These are phyloP conservation scores for Geophilus truncorum DNA, from an alignment of 2,888 invertebrate species.

Conservation along the genomic window DNA sequence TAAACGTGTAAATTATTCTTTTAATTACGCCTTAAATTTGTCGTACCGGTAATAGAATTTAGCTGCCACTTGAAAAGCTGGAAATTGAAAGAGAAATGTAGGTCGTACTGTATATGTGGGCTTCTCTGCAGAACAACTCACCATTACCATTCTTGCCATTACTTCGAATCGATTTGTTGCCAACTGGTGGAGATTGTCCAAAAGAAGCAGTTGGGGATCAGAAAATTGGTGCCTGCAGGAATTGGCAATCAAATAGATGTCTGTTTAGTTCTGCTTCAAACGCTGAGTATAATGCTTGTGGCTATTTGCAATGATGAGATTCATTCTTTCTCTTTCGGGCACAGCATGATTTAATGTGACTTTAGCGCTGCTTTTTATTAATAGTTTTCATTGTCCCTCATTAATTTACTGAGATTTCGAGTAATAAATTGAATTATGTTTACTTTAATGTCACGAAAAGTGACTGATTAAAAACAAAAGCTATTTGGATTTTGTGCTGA, in stretches of 20 bases:
- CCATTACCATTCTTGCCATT: background rate
- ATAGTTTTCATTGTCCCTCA: background rate
- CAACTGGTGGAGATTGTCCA: background rate
- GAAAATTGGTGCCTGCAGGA: constrained; percentile 18
- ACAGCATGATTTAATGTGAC: background rate
- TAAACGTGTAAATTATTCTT: too few species aligned
- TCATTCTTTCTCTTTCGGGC: background rate
- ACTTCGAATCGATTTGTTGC: constrained; percentile 18
- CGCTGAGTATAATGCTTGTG: background rate
- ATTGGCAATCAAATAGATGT: constrained; percentile 18
- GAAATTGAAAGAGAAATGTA: too few species aligned
- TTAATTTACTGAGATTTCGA: too few species aligned
- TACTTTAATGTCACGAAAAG: too few species aligned
- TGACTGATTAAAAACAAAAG: too few species aligned
- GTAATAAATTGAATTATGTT: too few species aligned
- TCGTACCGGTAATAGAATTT: too few species aligned
- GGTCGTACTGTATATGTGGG: too few species aligned
- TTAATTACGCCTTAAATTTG: too few species aligned
- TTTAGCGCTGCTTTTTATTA: background rate
- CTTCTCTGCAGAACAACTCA: too few species aligned
- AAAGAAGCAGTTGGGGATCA: background rate
- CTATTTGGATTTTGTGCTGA: too few species aligned
- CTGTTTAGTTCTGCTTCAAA: constrained; percentile 27
- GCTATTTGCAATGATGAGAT: background rate
- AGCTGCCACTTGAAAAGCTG: too few species aligned